A percentile compares a stretch with the other conserved stretches of the same genome.
Conservation (phyloP, 2,113 vertebrate species). For the Rutilus rutilus region DNA sequence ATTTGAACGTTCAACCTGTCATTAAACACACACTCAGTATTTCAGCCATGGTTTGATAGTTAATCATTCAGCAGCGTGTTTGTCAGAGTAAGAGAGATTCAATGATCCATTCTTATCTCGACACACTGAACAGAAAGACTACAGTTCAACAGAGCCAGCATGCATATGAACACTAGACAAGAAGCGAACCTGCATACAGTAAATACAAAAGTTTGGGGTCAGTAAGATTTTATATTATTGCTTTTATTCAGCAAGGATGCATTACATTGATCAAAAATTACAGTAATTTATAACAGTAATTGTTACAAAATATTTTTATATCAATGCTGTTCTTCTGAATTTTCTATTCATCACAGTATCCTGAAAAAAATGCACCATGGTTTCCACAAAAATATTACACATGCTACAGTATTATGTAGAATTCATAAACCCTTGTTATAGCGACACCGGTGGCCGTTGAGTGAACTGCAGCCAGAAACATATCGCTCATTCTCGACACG, state of each 20-base stretch:
- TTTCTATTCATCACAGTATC: too few species aligned
- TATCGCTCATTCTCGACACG: too few species aligned
- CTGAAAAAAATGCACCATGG: too few species aligned
- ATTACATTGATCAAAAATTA: neutral
- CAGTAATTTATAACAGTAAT: neutral
- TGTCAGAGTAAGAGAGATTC: neutral
- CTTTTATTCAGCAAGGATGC: neutral
- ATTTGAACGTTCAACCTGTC: neutral
- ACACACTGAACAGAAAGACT: neutral
- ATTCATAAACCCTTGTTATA: too few species aligned
- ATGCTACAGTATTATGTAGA: too few species aligned
- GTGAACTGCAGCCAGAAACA: too few species aligned
- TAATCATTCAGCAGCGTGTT: constrained; percentile 9
- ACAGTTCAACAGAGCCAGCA: neutral
- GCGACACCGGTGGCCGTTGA: too few species aligned
- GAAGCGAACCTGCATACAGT: neutral
- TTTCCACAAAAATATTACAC: too few species aligned
- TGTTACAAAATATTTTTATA: neutral
- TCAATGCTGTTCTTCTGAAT: too few species aligned
- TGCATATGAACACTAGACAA: neutral
- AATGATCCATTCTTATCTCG: neutral
- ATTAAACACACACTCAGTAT: constrained; percentile 4
- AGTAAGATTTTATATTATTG: neutral
- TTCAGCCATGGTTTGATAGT: neutral
- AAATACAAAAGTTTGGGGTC: too few species aligned